Evolutionary conservation across 2,797 vertebrate genomes (phyloP).

Genomic region (Uromys caudimaculatus): DNA sequence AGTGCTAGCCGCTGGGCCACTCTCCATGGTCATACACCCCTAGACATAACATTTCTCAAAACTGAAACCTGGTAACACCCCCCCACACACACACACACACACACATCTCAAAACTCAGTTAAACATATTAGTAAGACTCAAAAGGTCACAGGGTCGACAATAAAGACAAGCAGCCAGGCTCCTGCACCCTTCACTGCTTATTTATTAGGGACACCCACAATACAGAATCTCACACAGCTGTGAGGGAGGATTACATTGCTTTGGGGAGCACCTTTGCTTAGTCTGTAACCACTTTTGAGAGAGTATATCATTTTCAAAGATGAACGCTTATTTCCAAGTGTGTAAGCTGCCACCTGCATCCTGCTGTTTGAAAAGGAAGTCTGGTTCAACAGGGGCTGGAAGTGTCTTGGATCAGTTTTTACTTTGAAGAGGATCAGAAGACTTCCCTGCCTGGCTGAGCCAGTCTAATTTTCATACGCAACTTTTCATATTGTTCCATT

Average conservation of each 20-base stretch:
- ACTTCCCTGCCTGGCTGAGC: constrained; percentile 83
- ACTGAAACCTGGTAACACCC: background rate
- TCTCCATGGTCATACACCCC: background rate
- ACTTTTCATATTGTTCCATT: constrained; percentile 84
- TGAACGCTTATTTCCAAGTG: constrained; percentile 83
- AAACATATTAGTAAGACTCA: background rate
- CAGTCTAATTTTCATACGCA: constrained; percentile 85
- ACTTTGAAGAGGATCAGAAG: constrained; percentile 82
- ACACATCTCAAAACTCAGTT: background rate
- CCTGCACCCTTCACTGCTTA: constrained; percentile 86
- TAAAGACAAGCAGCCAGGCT: constrained; percentile 80
- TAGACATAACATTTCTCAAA: background rate
- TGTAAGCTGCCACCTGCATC: constrained; percentile 82
- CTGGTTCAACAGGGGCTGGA: constrained; percentile 74
- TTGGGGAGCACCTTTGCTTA: constrained; percentile 85
- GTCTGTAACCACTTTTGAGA: constrained; percentile 84
- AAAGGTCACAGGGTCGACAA: constrained; percentile 1
- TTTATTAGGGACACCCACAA: constrained; percentile 87
- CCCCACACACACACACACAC: background rate
- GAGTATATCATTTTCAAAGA: constrained; percentile 85
- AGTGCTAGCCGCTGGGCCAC: background rate
- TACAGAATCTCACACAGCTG: constrained; percentile 86
- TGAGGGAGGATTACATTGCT: constrained; percentile 84
- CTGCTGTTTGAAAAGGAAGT: constrained; percentile 68
- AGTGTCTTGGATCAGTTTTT: constrained; percentile 75